Conservation (phyloP, 2,797 vertebrate species). For the Staurois parvus region DNA sequence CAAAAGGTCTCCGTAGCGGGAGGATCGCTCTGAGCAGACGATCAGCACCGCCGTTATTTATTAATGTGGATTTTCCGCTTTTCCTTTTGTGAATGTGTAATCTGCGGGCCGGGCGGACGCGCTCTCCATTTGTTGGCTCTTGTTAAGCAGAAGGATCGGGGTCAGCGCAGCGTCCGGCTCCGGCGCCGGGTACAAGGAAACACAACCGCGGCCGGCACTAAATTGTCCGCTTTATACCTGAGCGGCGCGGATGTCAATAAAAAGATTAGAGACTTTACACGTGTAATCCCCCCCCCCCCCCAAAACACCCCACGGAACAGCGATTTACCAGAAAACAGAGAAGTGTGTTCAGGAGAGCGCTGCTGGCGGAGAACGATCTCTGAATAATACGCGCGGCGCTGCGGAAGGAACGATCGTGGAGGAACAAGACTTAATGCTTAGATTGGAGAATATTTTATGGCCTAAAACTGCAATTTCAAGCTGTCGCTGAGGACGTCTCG, state of each 20-base stretch:
- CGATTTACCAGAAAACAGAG: not conserved
- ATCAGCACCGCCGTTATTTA: not conserved
- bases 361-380: no score
- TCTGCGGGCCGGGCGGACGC: not conserved
- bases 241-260: constrained; percentile 11
- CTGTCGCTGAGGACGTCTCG: no score
- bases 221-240: not conserved
- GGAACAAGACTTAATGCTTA: no score
- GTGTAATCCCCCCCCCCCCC: not conserved
- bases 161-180: not conserved
- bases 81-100: not conserved
- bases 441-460: no score
- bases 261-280: constrained; percentile 18
- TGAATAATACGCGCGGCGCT: no score
- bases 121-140: not conserved
- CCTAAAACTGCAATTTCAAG: no score
- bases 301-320: not conserved
- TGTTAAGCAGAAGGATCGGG: not conserved
- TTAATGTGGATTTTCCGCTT: constrained; percentile 13
- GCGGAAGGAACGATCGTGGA: no score
- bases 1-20: no score
- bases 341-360: not conserved
- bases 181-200: not conserved
- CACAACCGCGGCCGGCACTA: not conserved
- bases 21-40: not conserved